Evolutionary conservation across 2,888 invertebrate genomes (phyloP), one percentile per base, ranked within the genome.

Genomic region (Ennomos quercinarius): DNA sequence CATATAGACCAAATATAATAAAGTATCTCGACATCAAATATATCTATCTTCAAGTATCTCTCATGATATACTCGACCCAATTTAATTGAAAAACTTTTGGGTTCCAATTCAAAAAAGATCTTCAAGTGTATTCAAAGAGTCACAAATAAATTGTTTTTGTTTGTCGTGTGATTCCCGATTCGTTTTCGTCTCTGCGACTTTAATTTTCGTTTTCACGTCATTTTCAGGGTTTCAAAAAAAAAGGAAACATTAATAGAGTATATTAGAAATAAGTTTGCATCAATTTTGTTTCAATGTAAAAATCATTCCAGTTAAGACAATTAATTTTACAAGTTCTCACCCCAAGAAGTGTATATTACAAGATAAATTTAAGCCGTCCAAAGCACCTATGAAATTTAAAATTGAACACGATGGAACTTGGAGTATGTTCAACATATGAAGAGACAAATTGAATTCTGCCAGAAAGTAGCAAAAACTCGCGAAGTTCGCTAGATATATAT

Each of bases 41-140:
- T 17, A 17, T 4, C 1, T 39, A 38, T 51, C 40, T 9, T 27
- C 52, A 27, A 51, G 51, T 39, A 44, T 27, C 10, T 37, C n/a
- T 36, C 41, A 42, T 50, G 46, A 52, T 54, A 34, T 43, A 40
- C 34, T 40, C 40, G 45, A 13, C 44, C 51, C 50, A 57, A 62
- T 66, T 64, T 87, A 87, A 89, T 89, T 88, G 85, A 82, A 86
- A 87, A 89, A 89, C 78, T 87, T 89, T 80, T 73, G 61, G 75
- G 67, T 67, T 68, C 67, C 72, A 71, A 69, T 67, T 73, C 68
- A 55, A 68, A 64, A 73, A 69, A 69, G 70, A 78, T 79, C 76
- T 81, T 81, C 61, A 71, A 75, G 74, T 77, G 73, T 75, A 76
- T 82, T 79, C 76, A 63, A 58, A 72, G 80, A 80, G 81, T 83